Percentiles rank a stretch among this genome's conserved stretches.
These are phyloP conservation scores for Enteromius afrohamiltoni DNA, from an alignment of 2,797 vertebrate species.

Conservation along the genomic window DNA sequence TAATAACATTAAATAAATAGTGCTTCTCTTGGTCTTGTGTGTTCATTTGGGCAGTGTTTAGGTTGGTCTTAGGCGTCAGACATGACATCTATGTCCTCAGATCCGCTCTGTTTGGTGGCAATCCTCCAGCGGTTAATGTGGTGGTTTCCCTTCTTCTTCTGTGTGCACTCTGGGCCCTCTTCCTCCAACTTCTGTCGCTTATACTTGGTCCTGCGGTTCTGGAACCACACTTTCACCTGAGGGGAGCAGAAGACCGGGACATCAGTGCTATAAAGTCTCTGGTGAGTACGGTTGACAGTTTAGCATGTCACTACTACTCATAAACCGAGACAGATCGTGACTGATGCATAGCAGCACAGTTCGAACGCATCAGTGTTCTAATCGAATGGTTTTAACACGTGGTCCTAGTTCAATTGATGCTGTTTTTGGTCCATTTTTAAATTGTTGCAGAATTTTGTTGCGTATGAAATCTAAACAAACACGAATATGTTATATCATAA, in stretches of 20 bases:
- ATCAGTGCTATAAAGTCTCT: not conserved
- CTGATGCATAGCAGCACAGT: not conserved
- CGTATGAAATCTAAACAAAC: not conserved
- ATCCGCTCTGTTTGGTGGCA: conserved; percentile 93
- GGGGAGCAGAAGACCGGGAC: conserved; percentile 6
- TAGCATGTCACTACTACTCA: not conserved
- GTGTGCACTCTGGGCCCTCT: conserved; percentile 92
- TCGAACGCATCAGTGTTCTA: not conserved
- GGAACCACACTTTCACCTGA: conserved; percentile 99
- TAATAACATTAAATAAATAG: conserved; percentile 83
- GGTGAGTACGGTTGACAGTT: not conserved
- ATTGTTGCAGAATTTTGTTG: not conserved
- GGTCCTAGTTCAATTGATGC: not conserved
- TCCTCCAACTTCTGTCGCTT: conserved; percentile 98
- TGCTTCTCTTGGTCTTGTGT: conserved; percentile 70
- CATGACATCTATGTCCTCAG: conserved; percentile 97
- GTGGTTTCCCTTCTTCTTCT: conserved; percentile 98
- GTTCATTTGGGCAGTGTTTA: conserved; percentile 41
- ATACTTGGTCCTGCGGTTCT: conserved; percentile 97
- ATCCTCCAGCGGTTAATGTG: conserved; percentile 98
- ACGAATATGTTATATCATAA: not conserved
- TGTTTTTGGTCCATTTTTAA: not conserved
- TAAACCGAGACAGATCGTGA: not conserved
- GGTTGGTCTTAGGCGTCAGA: conserved; percentile 86
- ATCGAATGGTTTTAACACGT: not conserved